These are phyloP conservation scores for Phlogophora meticulosa DNA, from an alignment of 2,888 invertebrate species.

Conservation along the genomic window DNA sequence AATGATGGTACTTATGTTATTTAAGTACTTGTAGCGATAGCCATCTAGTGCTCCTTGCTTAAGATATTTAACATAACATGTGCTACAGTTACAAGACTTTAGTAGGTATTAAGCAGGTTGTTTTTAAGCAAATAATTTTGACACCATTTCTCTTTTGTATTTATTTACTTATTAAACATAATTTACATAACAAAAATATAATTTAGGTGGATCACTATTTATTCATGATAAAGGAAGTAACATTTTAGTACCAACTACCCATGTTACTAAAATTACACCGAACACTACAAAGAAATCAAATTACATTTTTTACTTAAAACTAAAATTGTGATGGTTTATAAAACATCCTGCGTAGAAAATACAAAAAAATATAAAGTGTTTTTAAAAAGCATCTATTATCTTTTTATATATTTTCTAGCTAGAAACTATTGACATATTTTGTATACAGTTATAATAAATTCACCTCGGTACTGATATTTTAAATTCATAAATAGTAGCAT, in stretches of 20 bases:
- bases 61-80: no score
- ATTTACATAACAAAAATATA: conserved; percentile 58
- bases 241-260: conserved; percentile 22
- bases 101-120: neutral
- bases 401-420: no score
- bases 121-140: neutral
- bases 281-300: conserved; percentile 11
- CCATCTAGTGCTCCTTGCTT: no score
- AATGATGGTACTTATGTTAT: no score
- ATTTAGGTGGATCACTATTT: conserved; percentile 54
- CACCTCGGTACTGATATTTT: neutral
- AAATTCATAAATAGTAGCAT: conserved; percentile 39
- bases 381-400: no score
- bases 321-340: conserved; percentile 16
- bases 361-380: neutral
- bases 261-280: conserved; percentile 16
- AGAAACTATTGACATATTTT: no score
- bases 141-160: neutral
- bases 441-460: conserved; percentile 7
- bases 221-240: conserved; percentile 29
- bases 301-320: conserved; percentile 11
- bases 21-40: no score
- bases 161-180: conserved; percentile 46
- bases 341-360: neutral
- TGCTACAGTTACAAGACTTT: no score